phyloP scores from a whole-genome alignment of 2,888 invertebrate genomes.

The Adelognathus sp. region DNA sequence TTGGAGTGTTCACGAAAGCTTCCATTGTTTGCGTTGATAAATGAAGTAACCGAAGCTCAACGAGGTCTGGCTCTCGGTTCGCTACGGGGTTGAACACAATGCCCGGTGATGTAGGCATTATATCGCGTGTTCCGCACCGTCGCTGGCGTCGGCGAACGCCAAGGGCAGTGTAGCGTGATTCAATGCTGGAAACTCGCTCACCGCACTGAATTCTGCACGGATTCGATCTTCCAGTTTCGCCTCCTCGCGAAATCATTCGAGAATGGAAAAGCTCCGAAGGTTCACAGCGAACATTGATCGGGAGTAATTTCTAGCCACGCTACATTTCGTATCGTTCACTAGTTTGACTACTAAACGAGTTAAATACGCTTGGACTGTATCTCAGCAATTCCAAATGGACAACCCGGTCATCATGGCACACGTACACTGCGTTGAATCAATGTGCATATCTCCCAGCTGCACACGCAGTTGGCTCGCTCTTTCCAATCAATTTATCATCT shows the following conservation, averaged over 20 bases:
- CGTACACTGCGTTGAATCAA: no score
- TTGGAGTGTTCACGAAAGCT: conserved; percentile 26
- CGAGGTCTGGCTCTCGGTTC: conserved; percentile 59
- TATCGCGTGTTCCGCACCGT: conserved; percentile 62
- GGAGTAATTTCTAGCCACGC: background rate
- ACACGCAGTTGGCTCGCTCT: no score
- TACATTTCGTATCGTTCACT: no score
- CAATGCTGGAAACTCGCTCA: conserved; percentile 65
- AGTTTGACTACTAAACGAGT: no score
- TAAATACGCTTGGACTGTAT: no score
- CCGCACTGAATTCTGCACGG: background rate
- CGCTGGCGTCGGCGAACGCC: background rate
- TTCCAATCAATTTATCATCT: no score
- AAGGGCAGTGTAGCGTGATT: conserved; percentile 61
- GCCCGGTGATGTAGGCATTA: conserved; percentile 65
- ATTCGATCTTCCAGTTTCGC: background rate
- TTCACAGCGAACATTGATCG: background rate
- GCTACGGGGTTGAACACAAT: conserved; percentile 9
- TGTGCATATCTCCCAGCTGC: no score
- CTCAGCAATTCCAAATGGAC: no score
- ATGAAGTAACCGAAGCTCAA: conserved; percentile 72
- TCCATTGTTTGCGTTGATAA: conserved; percentile 77
- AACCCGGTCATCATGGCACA: no score
- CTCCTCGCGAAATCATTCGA: background rate
- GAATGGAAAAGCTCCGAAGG: background rate